Evolutionary conservation across 2,888 invertebrate species (phyloP).

Genomic region (Pyrrhosoma nymphula): DNA sequence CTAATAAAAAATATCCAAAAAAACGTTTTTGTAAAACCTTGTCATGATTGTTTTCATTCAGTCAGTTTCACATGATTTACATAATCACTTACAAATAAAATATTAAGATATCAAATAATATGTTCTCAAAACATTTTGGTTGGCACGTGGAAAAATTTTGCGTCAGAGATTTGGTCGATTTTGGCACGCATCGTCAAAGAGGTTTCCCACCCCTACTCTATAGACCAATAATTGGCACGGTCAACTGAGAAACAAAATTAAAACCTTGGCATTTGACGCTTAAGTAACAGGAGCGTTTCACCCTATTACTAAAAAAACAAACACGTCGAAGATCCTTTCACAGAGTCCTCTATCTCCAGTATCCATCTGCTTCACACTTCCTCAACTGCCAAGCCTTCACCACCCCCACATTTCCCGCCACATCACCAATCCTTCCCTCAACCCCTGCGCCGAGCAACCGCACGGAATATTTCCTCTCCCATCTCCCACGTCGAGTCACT

Average conservation of each 20-base stretch:
- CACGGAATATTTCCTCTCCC: not conserved
- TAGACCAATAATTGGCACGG: too few species aligned
- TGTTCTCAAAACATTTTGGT: too few species aligned
- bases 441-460: not conserved
- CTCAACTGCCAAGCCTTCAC: not conserved
- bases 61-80: too few species aligned
- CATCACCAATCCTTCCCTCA: not conserved
- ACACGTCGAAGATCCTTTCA: not conserved
- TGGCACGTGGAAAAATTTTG: too few species aligned
- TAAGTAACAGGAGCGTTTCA: not conserved
- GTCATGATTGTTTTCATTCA: too few species aligned
- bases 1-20: too few species aligned
- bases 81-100: too few species aligned
- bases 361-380: not conserved
- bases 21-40: too few species aligned
- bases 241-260: not conserved
- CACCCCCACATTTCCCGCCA: not conserved
- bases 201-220: too few species aligned
- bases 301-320: not conserved
- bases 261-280: not conserved
- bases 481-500: not conserved
- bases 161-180: too few species aligned
- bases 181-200: too few species aligned
- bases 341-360: not conserved
- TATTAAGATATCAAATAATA: too few species aligned